Evolutionary conservation across 2,113 vertebrate species (phyloP).

Genomic region (Meleagris gallopavo): DNA sequence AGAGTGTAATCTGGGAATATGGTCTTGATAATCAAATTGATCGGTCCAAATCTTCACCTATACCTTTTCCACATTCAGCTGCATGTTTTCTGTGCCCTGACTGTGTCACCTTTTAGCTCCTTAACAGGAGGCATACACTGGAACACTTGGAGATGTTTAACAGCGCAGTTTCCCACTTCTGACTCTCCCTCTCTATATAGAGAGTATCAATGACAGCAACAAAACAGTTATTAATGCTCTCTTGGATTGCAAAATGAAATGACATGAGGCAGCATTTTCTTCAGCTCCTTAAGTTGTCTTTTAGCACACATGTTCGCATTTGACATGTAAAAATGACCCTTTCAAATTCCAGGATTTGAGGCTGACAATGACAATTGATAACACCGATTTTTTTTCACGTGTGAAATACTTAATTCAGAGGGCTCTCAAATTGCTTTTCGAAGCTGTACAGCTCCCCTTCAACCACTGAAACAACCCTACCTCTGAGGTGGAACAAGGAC

Average conservation of each 20-base stretch:
- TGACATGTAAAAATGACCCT: conserved; percentile 9
- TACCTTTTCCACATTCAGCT: not conserved
- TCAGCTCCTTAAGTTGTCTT: not conserved
- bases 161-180: not conserved
- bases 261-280: not conserved
- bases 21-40: not conserved
- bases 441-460: not conserved
- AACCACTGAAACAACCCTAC: not conserved
- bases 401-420: conserved; percentile 26
- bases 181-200: not conserved
- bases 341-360: conserved; percentile 47
- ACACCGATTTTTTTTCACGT: conserved; percentile 24
- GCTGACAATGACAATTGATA: not conserved
- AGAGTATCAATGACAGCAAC: conserved; percentile 5
- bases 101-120: not conserved
- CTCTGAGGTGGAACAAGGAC: not conserved
- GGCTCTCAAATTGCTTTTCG: not conserved
- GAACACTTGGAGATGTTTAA: not conserved
- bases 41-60: not conserved
- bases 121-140: not conserved
- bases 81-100: not conserved
- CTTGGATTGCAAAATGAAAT: not conserved
- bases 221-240: not conserved
- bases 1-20: not conserved
- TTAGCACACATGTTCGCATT: accelerated